These are phyloP conservation scores for Miniopterus natalensis DNA, from an alignment of 2,113 vertebrate species.

Conservation along the genomic window DNA sequence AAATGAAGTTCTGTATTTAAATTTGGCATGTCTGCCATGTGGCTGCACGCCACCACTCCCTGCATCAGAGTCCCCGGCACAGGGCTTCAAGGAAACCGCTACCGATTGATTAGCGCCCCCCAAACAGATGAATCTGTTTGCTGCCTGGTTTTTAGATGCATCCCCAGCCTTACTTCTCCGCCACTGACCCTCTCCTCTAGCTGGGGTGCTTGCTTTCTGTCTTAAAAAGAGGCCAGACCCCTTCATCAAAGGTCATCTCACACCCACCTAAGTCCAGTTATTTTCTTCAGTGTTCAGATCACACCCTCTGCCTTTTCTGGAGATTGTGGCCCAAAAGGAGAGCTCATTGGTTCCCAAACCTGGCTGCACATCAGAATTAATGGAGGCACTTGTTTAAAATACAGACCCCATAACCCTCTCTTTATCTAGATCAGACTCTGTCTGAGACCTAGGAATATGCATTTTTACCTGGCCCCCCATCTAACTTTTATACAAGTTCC, in stretches of 20 bases:
- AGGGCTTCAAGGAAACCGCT: not conserved
- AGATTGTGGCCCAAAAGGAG: not conserved
- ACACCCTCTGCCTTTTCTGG: not conserved
- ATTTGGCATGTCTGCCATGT: slow-evolving; percentile 15
- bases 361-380: not conserved
- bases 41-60: not conserved
- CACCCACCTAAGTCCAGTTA: not conserved
- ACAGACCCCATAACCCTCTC: not conserved
- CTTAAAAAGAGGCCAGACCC: not conserved
- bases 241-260: not conserved
- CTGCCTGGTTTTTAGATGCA: not conserved
- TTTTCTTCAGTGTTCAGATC: not conserved
- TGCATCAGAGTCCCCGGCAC: not conserved
- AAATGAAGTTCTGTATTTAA: slow-evolving; percentile 59
- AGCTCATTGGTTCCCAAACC: not conserved
- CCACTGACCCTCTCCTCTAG: not conserved
- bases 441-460: not conserved
- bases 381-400: not conserved
- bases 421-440: not conserved
- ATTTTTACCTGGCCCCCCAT: not conserved
- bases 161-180: not conserved
- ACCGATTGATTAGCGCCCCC: not conserved
- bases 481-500: not conserved
- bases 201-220: not conserved
- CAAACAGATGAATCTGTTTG: not conserved